A percentile compares a stretch with the other conserved stretches of the same genome.
These are phyloP conservation scores for Dimorphilus gyrociliatus DNA, from an alignment of 2,888 invertebrate species.

Conservation along the genomic window DNA sequence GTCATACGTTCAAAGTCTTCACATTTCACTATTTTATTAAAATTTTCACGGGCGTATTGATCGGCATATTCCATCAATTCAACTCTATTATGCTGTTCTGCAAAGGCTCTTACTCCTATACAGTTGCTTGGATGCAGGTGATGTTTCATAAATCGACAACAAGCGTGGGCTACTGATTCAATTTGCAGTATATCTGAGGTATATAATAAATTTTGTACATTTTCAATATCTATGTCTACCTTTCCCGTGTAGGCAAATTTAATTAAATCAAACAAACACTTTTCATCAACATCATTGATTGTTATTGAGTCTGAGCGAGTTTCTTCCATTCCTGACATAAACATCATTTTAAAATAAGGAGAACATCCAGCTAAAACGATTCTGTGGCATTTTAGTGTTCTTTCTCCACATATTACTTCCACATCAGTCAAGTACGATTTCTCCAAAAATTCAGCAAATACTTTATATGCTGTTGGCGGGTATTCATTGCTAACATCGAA, in stretches of 20 bases:
- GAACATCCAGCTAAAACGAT: constrained; percentile 38
- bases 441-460: constrained; percentile 20
- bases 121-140: constrained; percentile 38
- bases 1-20: constrained; percentile 29
- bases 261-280: constrained; percentile 30
- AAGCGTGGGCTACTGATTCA: constrained; percentile 37
- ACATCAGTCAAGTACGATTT: constrained; percentile 32
- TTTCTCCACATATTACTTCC: constrained; percentile 23
- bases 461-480: too few relatives aligned
- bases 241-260: constrained; percentile 39
- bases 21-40: constrained; percentile 22
- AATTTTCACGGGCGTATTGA: constrained; percentile 27
- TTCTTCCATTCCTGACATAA: constrained; percentile 37
- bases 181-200: constrained; percentile 40
- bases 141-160: constrained; percentile 38
- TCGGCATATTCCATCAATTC: constrained; percentile 29
- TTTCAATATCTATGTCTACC: constrained; percentile 32
- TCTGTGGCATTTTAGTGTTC: constrained; percentile 34
- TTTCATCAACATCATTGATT: constrained; percentile 33
- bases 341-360: constrained; percentile 40
- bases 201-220: constrained; percentile 39
- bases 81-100: constrained; percentile 36
- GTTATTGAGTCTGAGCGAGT: constrained; percentile 20
- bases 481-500: too few relatives aligned
- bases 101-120: constrained; percentile 37